Evolutionary conservation across 2,888 invertebrate species (phyloP).

Genomic region (Coenonympha glycerion): DNA sequence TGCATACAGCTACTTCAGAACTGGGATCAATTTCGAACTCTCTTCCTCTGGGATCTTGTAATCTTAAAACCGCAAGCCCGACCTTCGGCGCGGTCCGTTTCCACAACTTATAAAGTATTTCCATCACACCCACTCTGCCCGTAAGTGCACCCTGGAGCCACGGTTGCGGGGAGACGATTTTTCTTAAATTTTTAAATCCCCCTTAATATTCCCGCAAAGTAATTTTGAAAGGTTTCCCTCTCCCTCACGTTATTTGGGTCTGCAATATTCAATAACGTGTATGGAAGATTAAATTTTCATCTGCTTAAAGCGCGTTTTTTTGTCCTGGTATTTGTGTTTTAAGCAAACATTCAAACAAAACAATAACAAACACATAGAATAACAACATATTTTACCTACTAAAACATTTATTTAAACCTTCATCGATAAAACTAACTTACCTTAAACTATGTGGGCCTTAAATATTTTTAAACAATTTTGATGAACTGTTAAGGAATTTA

Average conservation of each 20-base stretch:
- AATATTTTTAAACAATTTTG: no score
- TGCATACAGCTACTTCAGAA: constrained; percentile 1
- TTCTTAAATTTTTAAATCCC: constrained; percentile 64
- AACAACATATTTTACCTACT: no score
- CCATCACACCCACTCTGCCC: constrained; percentile 45
- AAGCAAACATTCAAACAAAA: no score
- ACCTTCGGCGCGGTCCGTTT: constrained; percentile 13
- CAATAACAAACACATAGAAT: no score
- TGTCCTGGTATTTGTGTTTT: not conserved
- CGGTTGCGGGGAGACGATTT: constrained; percentile 52
- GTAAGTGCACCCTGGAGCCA: constrained; percentile 52
- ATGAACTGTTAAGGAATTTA: no score
- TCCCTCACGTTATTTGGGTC: constrained; percentile 3
- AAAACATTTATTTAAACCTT: no score
- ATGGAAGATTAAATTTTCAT: constrained; percentile 1
- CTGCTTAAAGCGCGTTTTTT: not conserved
- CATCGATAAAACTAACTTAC: no score
- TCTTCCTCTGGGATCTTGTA: not conserved
- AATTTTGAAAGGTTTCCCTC: constrained; percentile 1
- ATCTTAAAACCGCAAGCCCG: constrained; percentile 12
- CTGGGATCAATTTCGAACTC: constrained; percentile 1
- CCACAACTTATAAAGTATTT: constrained; percentile 44
- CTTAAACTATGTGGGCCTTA: no score
- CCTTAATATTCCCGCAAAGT: constrained; percentile 39
- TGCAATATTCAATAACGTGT: constrained; percentile 7